Evolutionary conservation across 2,113 vertebrate species (phyloP), one percentile per base, ranked within the genome.

Genomic region (Mesoclemmys tuberculata): DNA sequence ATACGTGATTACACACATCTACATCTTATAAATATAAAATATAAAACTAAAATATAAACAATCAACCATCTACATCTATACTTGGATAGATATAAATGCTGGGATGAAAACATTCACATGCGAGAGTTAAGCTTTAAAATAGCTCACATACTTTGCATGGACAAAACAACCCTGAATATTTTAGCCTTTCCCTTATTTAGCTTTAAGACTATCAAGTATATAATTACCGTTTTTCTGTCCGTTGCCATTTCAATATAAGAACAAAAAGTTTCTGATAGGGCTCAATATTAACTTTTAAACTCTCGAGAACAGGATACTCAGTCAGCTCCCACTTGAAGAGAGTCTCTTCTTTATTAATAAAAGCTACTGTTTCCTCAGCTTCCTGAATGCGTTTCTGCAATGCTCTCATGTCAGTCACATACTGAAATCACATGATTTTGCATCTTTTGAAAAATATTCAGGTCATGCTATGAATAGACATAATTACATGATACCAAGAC

Each of bases 201-300:
- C 55, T 91, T 95, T 88, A 84, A 84, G 9, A 85, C 29, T 74
- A 86, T 13, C 46, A 88, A 80, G 90, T 71, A 87, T 6, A 44
- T 38, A 97, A 95, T 95, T 95, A 99, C 99, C 98, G 99, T 98
- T 98, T 99, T 95, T 99, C 98, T 85, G 98, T 97, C 80, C 96
- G 98, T 83, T 99, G 99, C 99, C 99, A 99, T 95, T 98, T 99
- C 75, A 99, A 85, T 87, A 99, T 98, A 81, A 99, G 96, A 94
- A 94, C 98, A 98, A 99, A 99, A 86, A 99, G 97, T 95, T 99
- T 99, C 90, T 99, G 99, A 96, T 99, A 99, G 0, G 98, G 99
- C 22, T 99, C 99, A 90, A 99, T 98, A 27, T 96, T 98, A 92
- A 97, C 97, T 98, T 98, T 99, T 92, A 99, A 96, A n/a, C 96